Base-by-base conservation (phyloP, 2,888 invertebrate genomes). In the Cosmorhoe ocellata region DNA sequence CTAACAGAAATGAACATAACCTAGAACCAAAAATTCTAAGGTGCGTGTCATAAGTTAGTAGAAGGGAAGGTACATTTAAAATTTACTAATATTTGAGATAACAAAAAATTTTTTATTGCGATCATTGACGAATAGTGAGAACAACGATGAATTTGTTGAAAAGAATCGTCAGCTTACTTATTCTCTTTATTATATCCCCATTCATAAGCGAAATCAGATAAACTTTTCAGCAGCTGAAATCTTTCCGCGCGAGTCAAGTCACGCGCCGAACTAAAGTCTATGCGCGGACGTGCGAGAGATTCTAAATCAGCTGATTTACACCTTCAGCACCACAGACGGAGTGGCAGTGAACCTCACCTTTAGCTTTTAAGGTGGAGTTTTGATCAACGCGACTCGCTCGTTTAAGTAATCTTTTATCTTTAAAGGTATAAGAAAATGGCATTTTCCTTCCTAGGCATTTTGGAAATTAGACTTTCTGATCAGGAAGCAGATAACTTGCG, bases 251-350 rank as follows among this genome's bases (percentile, higher is more conserved):
- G 2, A 52, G 43, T 47, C 58, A 2, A 24, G 48, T 52, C 61
- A 61, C 61, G 61, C 51, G 40, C 52, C 1, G 12, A 51, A 48
- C 60, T 55, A 58, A 59, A 61, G 56, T 58, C 58, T 54, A 58
- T 56, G 34, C 42, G 7, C 33, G 22, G 39, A 56, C 61, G 61
- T 61, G 61, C 38, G 22, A 18, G 30, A 40, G 40, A 36, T 47
- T 50, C 38, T 46, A 55, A 61, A 61, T 58, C 50, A 48, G n/a
- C 40, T 24, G 51, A 56, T 58, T 61, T 56, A 54, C 58, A 61
- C 56, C 54, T 58, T 47, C 41, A 48, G 10, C n/a, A 11, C 31
- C 36, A 32, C 22, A 34, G 40, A 12, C 18, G 1, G 13, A 6
- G 12, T 44, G 24, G 31, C 6, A 44, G 33, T 7, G 0, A 1